Evolutionary conservation across 2,113 vertebrate species (phyloP), one percentile per base, ranked within the genome.

Genomic region (Elgaria multicarinata): DNA sequence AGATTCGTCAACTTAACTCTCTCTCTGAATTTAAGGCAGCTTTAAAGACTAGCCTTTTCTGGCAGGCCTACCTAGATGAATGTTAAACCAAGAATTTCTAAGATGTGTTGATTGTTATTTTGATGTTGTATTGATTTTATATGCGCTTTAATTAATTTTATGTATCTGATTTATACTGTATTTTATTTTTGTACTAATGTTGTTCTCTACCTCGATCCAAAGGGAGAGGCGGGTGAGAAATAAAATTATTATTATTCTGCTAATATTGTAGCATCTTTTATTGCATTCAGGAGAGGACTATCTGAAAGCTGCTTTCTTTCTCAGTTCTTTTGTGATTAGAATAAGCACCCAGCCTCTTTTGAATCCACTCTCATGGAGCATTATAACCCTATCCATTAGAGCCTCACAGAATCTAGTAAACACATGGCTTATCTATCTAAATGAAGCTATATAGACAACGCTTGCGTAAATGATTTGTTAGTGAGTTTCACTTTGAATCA

Each of bases 401-500:
- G 24, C 6, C 26, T 2, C 53, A 28, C 50, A 64, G 13, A 86
- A 62, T 12, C 53, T 14, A 62, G 14, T 75, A 76, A 62, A 86
- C 24, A 64, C 16, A 20, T 58, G 50, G 50, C 44, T 80, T 80
- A 69, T 69, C 64, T 83, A 2, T 33, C 4, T 44, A 44, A 24
- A 20, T 85, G 44, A 44, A 85, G 26, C 46, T 64, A 76, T 64
- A 62, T 31, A 76, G 53, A 76, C 36, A 86, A 76, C 33, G n/a
- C 55, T 33, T 62, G 71, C 75, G 36, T 28, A 86, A 75, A 75
- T 75, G 69, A 86, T 42, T 64, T 86, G 26, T 44, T 62, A 62
- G 53, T 62, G 71, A 86, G n/a, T 42, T 86, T 86, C 72, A 58
- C 72, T 86, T 76, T 76, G 36, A 86, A 64, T 86, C 72, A 76